Evolutionary conservation across 2,113 vertebrate species (phyloP), one percentile per base, ranked within the genome.

Genomic region (Myrmophylax atrothorax): DNA sequence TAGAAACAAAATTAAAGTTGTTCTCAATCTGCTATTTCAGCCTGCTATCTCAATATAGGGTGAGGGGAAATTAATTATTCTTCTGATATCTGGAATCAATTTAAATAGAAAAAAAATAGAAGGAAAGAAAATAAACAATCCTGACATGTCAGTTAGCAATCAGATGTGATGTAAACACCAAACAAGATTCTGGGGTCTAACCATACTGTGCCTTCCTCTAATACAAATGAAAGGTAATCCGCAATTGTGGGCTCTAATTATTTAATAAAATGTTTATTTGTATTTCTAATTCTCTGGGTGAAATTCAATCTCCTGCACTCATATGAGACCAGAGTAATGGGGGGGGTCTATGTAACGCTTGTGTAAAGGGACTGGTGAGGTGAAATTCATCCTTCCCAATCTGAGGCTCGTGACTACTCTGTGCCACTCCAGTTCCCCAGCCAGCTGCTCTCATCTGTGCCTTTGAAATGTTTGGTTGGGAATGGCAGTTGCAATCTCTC

Each of bases 1-100:
- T 96, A 96, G 96, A 97, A 97, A 91, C 12, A 95, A 97, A 95
- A 98, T 91, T 94, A 87, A 97, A 80, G 56, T 80, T 82, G 59
- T 67, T 91, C 93, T 97, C 5, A 72, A 85, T 81, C 95, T 95
- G 84, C 91, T 95, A 64, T 96, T 96, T 95, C 74, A 81, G 55
- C 75, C 23, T 88, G 77, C 87, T 96, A 35, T 80, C 85, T 92
- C 78, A 59, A 63, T 59, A 72, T 81, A 95, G 74, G 58, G 68
- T 96, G 70, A 70, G 80, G 53, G 59, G 16, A 89, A 94, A 84
- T 96, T 97, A 97, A 94, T 91, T 95, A 38, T 31, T n/a, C 93
- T 96, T 93, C 91, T 87, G 91, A 89, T 94, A 66, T 79, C 82
- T 93, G 91, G 70, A 86, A 95, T 93, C 78, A 96, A 97, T 97